Base-by-base conservation (phyloP, 2,113 vertebrate genomes). In the Symphodus melops region DNA sequence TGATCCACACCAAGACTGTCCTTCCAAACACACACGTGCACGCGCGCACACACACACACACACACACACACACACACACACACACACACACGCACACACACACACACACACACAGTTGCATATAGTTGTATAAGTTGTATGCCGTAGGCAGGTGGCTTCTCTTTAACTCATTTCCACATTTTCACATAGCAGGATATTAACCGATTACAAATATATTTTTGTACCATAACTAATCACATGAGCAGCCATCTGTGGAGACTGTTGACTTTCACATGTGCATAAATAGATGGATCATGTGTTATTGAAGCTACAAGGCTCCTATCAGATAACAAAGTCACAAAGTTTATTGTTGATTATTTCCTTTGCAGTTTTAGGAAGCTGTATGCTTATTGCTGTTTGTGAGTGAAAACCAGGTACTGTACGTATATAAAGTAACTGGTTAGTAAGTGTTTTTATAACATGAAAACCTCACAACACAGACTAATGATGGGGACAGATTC, bases 81-180 rank as follows among this genome's bases (percentile, higher is more conserved):
- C 33, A 20, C 39, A 48, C 37, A 60, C 37, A 53, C 46, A 36
- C 23, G 23, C 46, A 36, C 23, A 37, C 46, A 49, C 33, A 20
- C 39, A 48, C 61, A 65, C 44, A 48, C 41, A 5, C 37, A 33
- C 20, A 49, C 42, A n/a, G n/a, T n/a, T n/a, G n/a, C n/a, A n/a
- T n/a, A n/a, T n/a, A n/a, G n/a, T n/a, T n/a, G n/a, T n/a, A n/a
- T 56, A 44, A 21, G 23, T 63, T 67, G 46, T 39, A 20, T 19
- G 17, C 17, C 46, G 8, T 16, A 51, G 57, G 37, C 46, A 49
- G 20, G 36, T 58, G 13, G 64, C 46, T 13, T 56, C 37, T 48
- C 41, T 61, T 25, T 61, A 28, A 61, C 68, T 52, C 16, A 49
- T 62, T 25, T 41, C 53, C 23, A 61, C 54, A 58, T 44, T 55